Percentiles rank a stretch among this genome's conserved stretches.
phyloP scores from a whole-genome alignment of 2,113 vertebrate species.

The Sander lucioperca region DNA sequence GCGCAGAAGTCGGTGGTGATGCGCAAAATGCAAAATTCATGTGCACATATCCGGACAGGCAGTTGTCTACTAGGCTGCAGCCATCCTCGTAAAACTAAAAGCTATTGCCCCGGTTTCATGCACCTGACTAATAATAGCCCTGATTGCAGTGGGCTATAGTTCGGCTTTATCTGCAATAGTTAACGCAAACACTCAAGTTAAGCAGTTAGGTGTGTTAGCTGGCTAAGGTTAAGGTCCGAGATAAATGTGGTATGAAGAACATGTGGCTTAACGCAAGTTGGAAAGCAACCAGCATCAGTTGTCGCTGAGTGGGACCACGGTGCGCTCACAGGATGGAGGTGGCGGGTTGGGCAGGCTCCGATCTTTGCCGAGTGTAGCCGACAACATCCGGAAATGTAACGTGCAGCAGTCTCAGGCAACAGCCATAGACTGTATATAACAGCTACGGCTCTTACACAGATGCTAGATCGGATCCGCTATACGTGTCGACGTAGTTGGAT shows the following conservation, averaged over 20 bases:
- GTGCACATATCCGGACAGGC: constrained; percentile 44
- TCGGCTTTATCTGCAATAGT: constrained; percentile 24
- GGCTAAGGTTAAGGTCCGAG: constrained; percentile 6
- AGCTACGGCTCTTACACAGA: neutral
- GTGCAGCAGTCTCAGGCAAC: constrained; percentile 6
- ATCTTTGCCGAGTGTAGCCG: constrained; percentile 68
- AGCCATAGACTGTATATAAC: too few species aligned
- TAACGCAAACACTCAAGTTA: constrained; percentile 35
- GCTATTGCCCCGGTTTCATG: constrained; percentile 69
- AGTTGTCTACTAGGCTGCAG: constrained; percentile 65
- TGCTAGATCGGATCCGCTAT: too few species aligned
- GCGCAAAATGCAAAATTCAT: constrained; percentile 22
- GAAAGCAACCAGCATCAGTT: constrained; percentile 72
- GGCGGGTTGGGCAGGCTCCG: constrained; percentile 51
- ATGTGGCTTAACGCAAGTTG: constrained; percentile 70
- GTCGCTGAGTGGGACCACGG: constrained; percentile 62
- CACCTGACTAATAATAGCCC: constrained; percentile 58
- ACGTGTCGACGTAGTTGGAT: too few species aligned
- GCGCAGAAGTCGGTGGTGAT: constrained; percentile 39
- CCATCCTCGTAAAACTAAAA: constrained; percentile 69
- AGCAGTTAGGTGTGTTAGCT: neutral
- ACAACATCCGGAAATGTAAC: constrained; percentile 66
- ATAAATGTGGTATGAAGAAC: constrained; percentile 7
- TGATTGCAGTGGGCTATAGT: constrained; percentile 16
- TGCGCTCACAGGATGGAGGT: constrained; percentile 63